Conservation (phyloP, 2,797 vertebrate genomes). For the Sebastes diploproa region DNA sequence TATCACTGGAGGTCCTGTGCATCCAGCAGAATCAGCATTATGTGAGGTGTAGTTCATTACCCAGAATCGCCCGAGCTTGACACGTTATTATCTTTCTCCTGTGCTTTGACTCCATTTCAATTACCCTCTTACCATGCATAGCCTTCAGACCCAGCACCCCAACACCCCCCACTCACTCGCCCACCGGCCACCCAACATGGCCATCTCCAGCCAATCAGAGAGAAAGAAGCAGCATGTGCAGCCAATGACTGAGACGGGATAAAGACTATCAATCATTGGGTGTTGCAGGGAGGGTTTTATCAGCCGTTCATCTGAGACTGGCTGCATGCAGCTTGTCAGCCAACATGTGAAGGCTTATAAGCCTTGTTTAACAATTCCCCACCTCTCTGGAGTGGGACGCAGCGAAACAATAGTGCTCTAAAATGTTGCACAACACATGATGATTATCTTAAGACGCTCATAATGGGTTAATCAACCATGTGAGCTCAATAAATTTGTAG, state of each 20-base stretch:
- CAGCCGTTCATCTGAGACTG: conserved; percentile 57
- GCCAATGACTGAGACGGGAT: conserved; percentile 65
- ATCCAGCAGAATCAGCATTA: conserved; percentile 82
- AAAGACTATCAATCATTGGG: conserved; percentile 70
- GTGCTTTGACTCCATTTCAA: conserved; percentile 87
- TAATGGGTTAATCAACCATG: neutral
- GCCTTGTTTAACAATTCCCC: conserved; percentile 58
- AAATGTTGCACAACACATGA: conserved; percentile 11
- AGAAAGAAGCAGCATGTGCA: conserved; percentile 57
- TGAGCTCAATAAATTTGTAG: neutral
- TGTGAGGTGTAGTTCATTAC: conserved; percentile 85
- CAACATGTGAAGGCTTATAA: conserved; percentile 65
- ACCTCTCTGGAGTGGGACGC: conserved; percentile 4
- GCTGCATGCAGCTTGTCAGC: conserved; percentile 60
- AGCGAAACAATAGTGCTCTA: neutral
- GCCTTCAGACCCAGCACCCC: conserved; percentile 53
- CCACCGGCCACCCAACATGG: conserved; percentile 51
- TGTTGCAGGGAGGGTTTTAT: conserved; percentile 62
- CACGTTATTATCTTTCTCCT: conserved; percentile 85
- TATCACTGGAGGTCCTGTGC: conserved; percentile 72
- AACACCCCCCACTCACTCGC: conserved; percentile 1
- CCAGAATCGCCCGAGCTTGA: conserved; percentile 79
- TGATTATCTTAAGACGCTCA: neutral
- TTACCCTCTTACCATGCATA: conserved; percentile 84
- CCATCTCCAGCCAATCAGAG: conserved; percentile 64